Conservation (phyloP, 2,113 vertebrate genomes). For the Taurulus bubalis region DNA sequence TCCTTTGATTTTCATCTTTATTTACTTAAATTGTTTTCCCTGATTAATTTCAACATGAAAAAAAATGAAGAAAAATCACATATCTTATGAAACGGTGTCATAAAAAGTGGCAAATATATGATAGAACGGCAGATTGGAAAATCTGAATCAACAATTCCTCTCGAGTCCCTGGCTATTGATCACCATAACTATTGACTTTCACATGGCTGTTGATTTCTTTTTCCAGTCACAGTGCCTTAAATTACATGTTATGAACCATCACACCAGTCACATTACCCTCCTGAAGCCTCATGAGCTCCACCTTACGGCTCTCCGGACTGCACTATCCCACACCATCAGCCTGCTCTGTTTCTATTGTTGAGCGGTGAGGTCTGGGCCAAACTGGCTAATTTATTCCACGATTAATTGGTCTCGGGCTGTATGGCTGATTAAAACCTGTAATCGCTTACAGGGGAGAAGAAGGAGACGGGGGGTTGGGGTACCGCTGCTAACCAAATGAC, state of each 20-base stretch:
- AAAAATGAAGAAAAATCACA: not conserved
- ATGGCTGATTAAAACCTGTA: conserved; percentile 80
- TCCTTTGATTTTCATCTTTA: conserved; percentile 10
- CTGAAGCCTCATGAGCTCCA: conserved; percentile 30
- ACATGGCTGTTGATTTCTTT: conserved; percentile 53
- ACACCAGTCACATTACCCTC: conserved; percentile 24
- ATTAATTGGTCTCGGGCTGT: conserved; percentile 76
- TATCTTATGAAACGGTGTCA: conserved; percentile 8
- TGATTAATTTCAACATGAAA: not conserved
- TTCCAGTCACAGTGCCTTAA: conserved; percentile 39
- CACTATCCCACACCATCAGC: conserved; percentile 48
- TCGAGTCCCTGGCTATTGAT: conserved; percentile 29
- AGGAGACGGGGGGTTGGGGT: conserved; percentile 33
- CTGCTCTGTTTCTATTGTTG: conserved; percentile 56
- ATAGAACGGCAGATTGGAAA: conserved; percentile 31
- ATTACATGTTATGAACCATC: conserved; percentile 60
- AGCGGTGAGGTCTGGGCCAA: conserved; percentile 51
- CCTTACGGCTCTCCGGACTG: conserved; percentile 37
- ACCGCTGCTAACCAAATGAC: conserved; percentile 52
- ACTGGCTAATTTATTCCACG: conserved; percentile 73
- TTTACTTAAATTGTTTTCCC: conserved; percentile 9
- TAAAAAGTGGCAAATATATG: conserved; percentile 31
- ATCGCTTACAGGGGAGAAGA: conserved; percentile 63
- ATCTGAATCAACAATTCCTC: conserved; percentile 40
- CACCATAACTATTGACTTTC: conserved; percentile 52